Evolutionary conservation across 2,888 invertebrate genomes (phyloP), one percentile per base, ranked within the genome.

Genomic region (Mesodorylaimus sp.): DNA sequence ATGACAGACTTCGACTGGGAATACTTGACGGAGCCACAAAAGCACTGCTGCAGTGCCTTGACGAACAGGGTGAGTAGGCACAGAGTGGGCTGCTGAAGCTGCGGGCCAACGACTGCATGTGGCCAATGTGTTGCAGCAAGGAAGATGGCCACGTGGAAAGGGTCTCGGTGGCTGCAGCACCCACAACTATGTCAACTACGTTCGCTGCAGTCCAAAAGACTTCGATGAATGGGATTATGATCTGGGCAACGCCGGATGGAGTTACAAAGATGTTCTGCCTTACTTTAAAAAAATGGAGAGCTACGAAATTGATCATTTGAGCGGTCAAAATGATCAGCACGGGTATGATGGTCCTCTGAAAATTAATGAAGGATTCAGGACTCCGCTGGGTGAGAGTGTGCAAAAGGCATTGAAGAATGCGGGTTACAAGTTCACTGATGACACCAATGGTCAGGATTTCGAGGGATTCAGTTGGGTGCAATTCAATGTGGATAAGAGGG

Each of bases 141-240:
- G 52, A 2, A 55, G 46, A 42, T 59, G 59, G 60, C 60, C 63
- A 1, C 50, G 59, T 23, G 66, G 66, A 1, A 63, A 62, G 48
- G 58, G 60, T 25, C 53, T 66, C 19, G 66, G 65, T 2, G 66
- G 66, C 3, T 54, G 56, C 1, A 61, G 62, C 50, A 56, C 57
- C 38, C 53, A 61, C 7, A 63, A 63, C 53, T 51, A 49, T 48
- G 60, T 65, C 61, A 45, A 58, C n/a, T 63, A 64, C 50, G 51
- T 58, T 7, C 53, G 65, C 27, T 63, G 63, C 23, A 10, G 23
- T 54, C 47, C 56, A 55, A 48, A 55, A 13, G 60, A 61, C 43
- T 65, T 58, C 41, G 56, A 59, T 39, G 44, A 47, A 2, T 65
- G 65, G 65, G n/a, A n/a, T n/a, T n/a, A n/a, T n/a, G n/a, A n/a